A percentile compares a stretch with the other conserved stretches of the same genome.
phyloP scores from a whole-genome alignment of 2,113 vertebrate genomes.

The Ploceus nigricollis region DNA sequence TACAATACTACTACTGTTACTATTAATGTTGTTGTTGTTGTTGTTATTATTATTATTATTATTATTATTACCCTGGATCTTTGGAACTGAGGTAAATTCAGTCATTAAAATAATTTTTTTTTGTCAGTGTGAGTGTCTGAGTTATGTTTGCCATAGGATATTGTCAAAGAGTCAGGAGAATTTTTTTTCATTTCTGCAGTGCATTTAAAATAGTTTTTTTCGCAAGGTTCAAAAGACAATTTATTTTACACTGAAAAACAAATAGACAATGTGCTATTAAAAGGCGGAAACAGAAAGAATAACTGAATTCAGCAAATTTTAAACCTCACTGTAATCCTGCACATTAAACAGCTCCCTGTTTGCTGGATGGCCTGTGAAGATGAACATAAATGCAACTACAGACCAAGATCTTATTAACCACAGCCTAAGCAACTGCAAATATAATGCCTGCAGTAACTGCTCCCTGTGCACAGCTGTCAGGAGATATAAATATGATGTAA shows the following conservation, averaged over 20 bases:
- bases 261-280: background rate
- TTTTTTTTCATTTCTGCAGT: background rate
- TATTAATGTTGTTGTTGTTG: background rate
- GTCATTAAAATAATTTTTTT: background rate
- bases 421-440: background rate
- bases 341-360: background rate
- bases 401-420: background rate
- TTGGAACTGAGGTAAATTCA: background rate
- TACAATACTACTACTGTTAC: background rate
- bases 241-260: background rate
- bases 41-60: background rate
- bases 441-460: background rate
- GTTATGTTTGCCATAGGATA: background rate
- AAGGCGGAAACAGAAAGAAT: background rate
- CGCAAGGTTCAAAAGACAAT: background rate
- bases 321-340: background rate
- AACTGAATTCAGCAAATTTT: background rate
- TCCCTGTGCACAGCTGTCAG: background rate
- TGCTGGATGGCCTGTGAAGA: background rate
- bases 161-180: background rate
- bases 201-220: background rate
- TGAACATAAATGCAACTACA: background rate
- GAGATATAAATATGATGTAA: background rate
- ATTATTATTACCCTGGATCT: background rate
- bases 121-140: background rate